phyloP scores from a whole-genome alignment of 2,113 vertebrate species.

The Bubo scandiacus region DNA sequence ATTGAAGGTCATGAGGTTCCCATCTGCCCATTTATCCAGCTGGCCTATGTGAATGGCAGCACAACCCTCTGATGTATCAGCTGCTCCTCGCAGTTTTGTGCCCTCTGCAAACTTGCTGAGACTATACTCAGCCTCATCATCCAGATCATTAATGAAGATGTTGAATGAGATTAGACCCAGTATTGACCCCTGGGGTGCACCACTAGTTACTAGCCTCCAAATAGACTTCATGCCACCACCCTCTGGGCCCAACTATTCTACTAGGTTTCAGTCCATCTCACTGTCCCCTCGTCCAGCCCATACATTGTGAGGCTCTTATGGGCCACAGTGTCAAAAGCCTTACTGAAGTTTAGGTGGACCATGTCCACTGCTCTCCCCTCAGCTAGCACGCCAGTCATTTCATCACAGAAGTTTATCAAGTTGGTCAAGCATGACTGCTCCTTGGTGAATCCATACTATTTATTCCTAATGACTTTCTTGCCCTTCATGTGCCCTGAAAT shows the following conservation, averaged over 20 bases:
- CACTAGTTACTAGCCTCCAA: neutral
- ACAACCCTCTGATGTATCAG: neutral
- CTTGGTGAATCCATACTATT: neutral
- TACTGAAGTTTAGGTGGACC: neutral
- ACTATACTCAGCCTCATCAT: neutral
- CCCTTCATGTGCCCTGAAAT: neutral
- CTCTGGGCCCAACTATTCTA: neutral
- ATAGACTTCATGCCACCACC: neutral
- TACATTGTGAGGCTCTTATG: neutral
- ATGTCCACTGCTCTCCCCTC: neutral
- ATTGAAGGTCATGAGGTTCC: neutral
- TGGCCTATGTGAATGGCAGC: neutral
- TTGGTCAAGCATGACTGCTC: neutral
- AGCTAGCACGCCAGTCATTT: neutral
- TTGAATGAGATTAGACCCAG: neutral
- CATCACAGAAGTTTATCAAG: neutral
- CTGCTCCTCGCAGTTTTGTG: neutral
- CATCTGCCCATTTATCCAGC: neutral
- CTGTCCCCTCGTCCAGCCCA: neutral
- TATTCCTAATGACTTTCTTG: neutral
- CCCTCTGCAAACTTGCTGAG: neutral
- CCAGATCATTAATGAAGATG: neutral
- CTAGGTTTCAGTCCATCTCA: neutral
- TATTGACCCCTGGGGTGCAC: neutral
- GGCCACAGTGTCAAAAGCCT: neutral